Conservation (phyloP, 1,140 invertebrate genomes). For the Gryllus bimaculatus region DNA sequence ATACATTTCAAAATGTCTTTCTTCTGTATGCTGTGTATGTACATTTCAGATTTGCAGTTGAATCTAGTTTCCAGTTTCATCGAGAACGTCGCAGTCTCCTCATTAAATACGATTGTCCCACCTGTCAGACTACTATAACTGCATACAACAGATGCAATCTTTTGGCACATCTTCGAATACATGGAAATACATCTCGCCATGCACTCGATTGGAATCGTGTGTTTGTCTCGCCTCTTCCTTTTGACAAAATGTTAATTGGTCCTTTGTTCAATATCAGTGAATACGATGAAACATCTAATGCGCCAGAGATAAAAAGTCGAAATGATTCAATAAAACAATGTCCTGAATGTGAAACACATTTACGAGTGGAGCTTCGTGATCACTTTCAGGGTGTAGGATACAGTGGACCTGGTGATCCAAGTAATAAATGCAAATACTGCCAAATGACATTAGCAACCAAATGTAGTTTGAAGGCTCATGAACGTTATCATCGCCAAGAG, state of each 20-base stretch:
- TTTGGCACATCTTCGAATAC: conserved; percentile 10
- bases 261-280: no score
- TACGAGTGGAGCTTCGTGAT: neutral
- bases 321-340: no score
- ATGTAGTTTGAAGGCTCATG: conserved; percentile 7
- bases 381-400: neutral
- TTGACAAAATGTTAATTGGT: no score
- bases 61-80: conserved; percentile 7
- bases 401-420: neutral
- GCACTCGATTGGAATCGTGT: no score
- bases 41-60: conserved; percentile 8
- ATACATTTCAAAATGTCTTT: neutral
- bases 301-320: no score
- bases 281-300: no score
- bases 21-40: no score
- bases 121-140: neutral
- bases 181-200: neutral
- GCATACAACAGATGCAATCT: conserved; percentile 10
- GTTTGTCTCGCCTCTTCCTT: no score
- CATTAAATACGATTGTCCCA: neutral
- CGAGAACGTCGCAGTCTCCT: conserved; percentile 5
- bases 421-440: neutral
- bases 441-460: neutral
- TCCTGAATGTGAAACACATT: no score
- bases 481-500: neutral